These are phyloP conservation scores for Ladona fulva DNA, from an alignment of 1,140 invertebrate species.

Conservation along the genomic window DNA sequence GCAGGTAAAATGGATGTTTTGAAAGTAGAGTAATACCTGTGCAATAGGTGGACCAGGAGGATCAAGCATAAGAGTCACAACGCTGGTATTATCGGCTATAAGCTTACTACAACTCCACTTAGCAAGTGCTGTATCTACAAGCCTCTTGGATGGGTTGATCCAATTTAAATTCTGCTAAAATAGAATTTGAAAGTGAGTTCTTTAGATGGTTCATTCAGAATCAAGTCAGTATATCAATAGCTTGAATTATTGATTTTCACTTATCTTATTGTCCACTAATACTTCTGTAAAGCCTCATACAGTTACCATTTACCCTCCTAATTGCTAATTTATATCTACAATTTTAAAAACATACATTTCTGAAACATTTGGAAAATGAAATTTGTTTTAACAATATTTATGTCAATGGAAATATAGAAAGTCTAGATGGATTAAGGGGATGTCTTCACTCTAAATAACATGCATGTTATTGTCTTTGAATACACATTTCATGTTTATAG, in stretches of 20 bases:
- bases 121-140: constrained; percentile 79
- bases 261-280: not conserved
- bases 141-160: constrained; percentile 82
- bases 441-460: no score
- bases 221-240: not conserved
- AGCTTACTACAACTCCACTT: constrained; percentile 65
- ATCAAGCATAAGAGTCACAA: constrained; percentile 86
- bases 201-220: not conserved
- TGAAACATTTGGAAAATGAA: no score
- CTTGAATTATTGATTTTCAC: no score
- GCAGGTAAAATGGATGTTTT: not conserved
- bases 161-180: constrained; percentile 38
- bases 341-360: no score
- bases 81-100: constrained; percentile 90
- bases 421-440: no score
- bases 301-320: no score
- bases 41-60: constrained; percentile 72
- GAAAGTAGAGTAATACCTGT: constrained; percentile 38
- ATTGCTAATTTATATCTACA: no score
- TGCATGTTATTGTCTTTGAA: no score
- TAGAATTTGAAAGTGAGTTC: not conserved
- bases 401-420: no score
- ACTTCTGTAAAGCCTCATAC: no score
- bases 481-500: no score
- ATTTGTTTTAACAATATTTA: no score